Evolutionary conservation across 2,888 invertebrate species (phyloP), one percentile per base, ranked within the genome.

Genomic region (Drosophila neotestacea): DNA sequence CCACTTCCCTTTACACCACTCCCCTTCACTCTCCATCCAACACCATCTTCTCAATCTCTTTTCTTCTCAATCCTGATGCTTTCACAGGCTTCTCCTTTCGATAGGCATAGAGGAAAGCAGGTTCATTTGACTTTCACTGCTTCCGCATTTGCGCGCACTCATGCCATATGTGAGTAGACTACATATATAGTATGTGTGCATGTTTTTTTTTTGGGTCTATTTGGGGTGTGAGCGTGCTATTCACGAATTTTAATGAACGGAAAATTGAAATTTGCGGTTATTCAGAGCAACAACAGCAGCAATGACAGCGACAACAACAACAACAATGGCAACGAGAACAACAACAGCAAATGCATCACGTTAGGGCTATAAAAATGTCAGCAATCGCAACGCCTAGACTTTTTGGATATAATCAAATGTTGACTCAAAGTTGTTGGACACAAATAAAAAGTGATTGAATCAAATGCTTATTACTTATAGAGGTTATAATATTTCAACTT

Each of bases 201-300:
- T 3, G 22, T 22, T 22, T 52, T 46, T 48, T 59, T 60, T 46
- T 46, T 27, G 34, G n/a, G 52, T 60, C n/a, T 28, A 16, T 42
- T 11, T 22, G 13, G 39, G 16, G 13, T 39, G 39, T 36, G 22
- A 70, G 67, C 68, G 46, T 58, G 85, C 85, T 70, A 71, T 85
- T 85, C 88, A 81, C 79, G 71, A 76, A 81, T 85, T 85, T 88
- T 84, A 84, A 86, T 81, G 81, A 86, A 81, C 71, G 76, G 75
- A 81, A 85, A 88, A 82, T 86, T 73, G 81, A 83, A 85, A 86
- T 74, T 78, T 83, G 80, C 56, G 88, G 86, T 71, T 80, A 70
- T 75, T 70, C 72, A 73, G 54, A 55, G 44, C 47, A 59, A 42
- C 38, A 64, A n/a, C 54, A 63, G n/a, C 44, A 52, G 10, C 44